These are phyloP conservation scores for Heterotilapia buettikoferi DNA, from an alignment of 2,113 vertebrate genomes.

Conservation along the genomic window DNA sequence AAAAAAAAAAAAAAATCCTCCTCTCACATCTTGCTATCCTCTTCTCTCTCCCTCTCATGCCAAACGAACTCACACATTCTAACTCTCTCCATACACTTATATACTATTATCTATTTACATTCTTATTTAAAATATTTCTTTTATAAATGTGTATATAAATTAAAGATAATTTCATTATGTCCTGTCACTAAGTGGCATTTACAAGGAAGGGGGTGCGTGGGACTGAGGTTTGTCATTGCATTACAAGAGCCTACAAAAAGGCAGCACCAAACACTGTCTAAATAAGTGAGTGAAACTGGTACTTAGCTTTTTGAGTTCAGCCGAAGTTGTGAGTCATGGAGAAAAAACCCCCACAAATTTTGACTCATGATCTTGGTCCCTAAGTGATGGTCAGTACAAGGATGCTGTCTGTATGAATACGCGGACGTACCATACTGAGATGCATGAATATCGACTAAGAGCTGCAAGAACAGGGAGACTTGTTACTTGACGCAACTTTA, in stretches of 20 bases:
- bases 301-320: slow-evolving; percentile 25
- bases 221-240: slow-evolving; percentile 77
- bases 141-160: slow-evolving; percentile 74
- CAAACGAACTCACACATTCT: slow-evolving; percentile 11
- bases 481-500: not conserved
- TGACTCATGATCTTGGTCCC: slow-evolving; percentile 66
- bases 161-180: slow-evolving; percentile 66
- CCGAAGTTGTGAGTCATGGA: slow-evolving; percentile 17
- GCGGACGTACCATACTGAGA: slow-evolving; percentile 17
- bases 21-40: not conserved
- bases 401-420: slow-evolving; percentile 31
- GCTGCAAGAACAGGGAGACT: not conserved
- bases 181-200: slow-evolving; percentile 72
- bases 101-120: slow-evolving; percentile 70
- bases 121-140: slow-evolving; percentile 72
- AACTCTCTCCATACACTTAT: slow-evolving; percentile 47
- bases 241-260: slow-evolving; percentile 65
- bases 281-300: slow-evolving; percentile 26
- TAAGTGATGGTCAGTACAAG: slow-evolving; percentile 41
- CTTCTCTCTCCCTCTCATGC: slow-evolving; percentile 9
- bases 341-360: not conserved
- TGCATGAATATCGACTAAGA: not conserved
- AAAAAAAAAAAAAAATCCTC: not conserved
- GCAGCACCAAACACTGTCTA: slow-evolving; percentile 71
- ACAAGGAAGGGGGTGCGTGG: slow-evolving; percentile 66